A percentile compares a stretch with the other conserved stretches of the same genome.
Conservation (phyloP, 2,888 invertebrate genomes). For the Iphiclides podalirius region DNA sequence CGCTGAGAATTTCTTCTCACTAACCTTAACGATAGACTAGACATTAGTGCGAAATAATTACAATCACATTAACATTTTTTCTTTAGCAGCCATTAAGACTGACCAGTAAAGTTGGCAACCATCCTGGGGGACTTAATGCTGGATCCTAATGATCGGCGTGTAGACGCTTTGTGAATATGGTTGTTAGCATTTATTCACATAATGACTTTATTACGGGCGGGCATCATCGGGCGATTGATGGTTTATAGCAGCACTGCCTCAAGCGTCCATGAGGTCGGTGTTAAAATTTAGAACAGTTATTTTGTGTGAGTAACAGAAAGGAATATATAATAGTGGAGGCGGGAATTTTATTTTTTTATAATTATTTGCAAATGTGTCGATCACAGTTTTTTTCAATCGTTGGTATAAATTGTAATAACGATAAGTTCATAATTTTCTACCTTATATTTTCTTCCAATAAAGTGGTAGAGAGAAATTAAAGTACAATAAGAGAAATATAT, state of each 20-base stretch:
- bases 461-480: too few relatives aligned
- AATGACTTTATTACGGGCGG: conserved; percentile 68
- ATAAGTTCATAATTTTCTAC: too few relatives aligned
- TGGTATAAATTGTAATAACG: too few relatives aligned
- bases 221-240: conserved; percentile 42
- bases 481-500: too few relatives aligned
- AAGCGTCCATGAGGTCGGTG: conserved; percentile 24
- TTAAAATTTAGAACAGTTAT: conserved; percentile 28
- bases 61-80: conserved; percentile 2
- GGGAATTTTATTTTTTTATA: too few relatives aligned
- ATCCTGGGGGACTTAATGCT: conserved; percentile 38
- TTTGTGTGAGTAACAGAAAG: conserved; percentile 2
- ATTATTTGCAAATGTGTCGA: too few relatives aligned
- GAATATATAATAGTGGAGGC: too few relatives aligned
- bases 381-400: too few relatives aligned
- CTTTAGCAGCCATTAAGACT: background rate
- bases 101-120: conserved; percentile 29
- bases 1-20: too few relatives aligned
- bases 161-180: conserved; percentile 66
- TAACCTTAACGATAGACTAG: too few relatives aligned
- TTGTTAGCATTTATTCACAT: conserved; percentile 69
- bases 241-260: conserved; percentile 30
- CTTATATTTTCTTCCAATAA: too few relatives aligned
- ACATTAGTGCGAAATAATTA: background rate
- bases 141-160: conserved; percentile 57